These are phyloP conservation scores for Sorex araneus DNA, from an alignment of 2,113 vertebrate genomes.

Conservation along the genomic window DNA sequence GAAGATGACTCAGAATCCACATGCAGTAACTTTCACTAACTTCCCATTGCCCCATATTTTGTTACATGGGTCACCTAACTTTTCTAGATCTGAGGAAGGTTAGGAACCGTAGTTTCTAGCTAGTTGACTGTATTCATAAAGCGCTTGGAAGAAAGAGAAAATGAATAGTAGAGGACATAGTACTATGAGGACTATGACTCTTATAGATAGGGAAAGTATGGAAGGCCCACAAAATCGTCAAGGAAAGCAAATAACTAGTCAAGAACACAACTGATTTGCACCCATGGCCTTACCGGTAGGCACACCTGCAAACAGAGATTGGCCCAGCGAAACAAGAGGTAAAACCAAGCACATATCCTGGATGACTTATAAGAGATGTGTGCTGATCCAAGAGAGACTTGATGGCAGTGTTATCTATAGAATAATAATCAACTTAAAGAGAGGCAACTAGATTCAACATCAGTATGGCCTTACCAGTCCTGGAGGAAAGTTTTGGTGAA, in stretches of 20 bases:
- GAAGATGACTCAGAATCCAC: background rate
- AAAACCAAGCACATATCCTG: background rate
- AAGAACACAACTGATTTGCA: background rate
- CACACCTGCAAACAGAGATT: background rate
- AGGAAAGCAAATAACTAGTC: background rate
- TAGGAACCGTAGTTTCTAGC: conserved; percentile 7
- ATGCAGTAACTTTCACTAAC: background rate
- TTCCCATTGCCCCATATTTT: background rate
- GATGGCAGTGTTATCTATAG: rapidly evolving
- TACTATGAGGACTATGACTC: background rate
- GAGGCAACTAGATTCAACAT: background rate
- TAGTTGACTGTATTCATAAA: background rate
- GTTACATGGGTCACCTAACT: background rate
- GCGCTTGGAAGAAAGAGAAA: background rate
- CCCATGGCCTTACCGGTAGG: rapidly evolving
- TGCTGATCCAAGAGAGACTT: background rate
- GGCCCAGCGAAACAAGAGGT: background rate
- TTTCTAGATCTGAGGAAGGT: background rate
- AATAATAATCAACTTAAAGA: background rate
- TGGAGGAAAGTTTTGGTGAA: background rate
- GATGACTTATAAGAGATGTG: background rate
- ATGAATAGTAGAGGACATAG: background rate
- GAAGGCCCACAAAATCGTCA: background rate
- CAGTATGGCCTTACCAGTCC: background rate
- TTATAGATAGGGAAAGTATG: background rate